phyloP scores from a whole-genome alignment of 2,888 invertebrate genomes.

The Phyto melanocephala region DNA sequence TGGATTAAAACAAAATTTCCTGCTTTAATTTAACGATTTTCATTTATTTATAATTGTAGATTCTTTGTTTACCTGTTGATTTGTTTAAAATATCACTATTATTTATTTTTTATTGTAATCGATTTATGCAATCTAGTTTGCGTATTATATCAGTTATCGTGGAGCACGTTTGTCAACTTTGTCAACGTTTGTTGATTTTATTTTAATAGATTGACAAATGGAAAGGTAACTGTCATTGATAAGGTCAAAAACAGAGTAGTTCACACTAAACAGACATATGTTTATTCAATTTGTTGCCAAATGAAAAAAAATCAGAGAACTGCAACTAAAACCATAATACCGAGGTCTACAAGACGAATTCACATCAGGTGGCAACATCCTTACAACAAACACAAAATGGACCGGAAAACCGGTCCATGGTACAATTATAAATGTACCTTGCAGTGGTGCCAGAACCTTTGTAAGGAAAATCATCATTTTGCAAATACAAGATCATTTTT shows the following conservation, averaged over 20 bases:
- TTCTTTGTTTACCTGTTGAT: constrained; percentile 33
- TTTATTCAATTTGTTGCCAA: background rate
- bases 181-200: too few relatives aligned
- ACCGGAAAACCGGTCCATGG: too few relatives aligned
- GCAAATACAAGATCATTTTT: too few relatives aligned
- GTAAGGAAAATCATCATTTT: too few relatives aligned
- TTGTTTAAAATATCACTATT: background rate
- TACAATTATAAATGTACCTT: too few relatives aligned
- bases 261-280: background rate
- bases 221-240: background rate
- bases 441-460: too few relatives aligned
- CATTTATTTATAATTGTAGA: too few relatives aligned
- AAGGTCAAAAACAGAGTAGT: background rate
- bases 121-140: constrained; percentile 4
- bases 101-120: background rate
- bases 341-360: too few relatives aligned
- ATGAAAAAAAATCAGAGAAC: background rate
- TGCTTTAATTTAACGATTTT: background rate
- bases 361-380: too few relatives aligned
- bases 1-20: background rate
- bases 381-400: too few relatives aligned
- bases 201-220: background rate
- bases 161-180: constrained; percentile 43
- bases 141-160: background rate
- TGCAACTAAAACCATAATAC: background rate